Evolutionary conservation across 2,797 vertebrate genomes (phyloP), one percentile per base, ranked within the genome.

Genomic region (Characodon lateralis): DNA sequence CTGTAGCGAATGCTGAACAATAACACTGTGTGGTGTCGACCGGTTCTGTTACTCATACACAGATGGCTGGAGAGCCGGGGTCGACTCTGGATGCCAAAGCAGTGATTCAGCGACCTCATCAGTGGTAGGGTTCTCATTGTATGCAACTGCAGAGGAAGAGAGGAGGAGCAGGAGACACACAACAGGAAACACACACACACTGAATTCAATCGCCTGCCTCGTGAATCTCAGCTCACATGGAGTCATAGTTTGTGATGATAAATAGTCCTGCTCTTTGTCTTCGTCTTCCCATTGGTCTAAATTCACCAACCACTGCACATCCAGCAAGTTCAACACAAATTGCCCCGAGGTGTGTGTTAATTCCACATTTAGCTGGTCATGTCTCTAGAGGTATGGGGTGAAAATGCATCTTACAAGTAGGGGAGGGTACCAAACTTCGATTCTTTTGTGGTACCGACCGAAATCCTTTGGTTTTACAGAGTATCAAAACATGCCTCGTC

Each of bases 141-240:
- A 63, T 73, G 76, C 69, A 16, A 73, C 46, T 22, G 89, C 20
- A 16, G 84, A 88, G 87, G 87, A 90, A 74, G 84, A 87, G 88
- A 78, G 84, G 66, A 41, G 80, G 85, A 84, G 83, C 74, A 71
- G 74, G 68, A 55, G 74, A 50, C 48, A 24, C 13, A 55, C 46
- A 58, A 68, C 53, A 65, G 56, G 59, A n/a, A 53, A 61, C 14
- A 70, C 71, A 24, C 58, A 65, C 22, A 26, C 71, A 75, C 39
- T 73, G 46, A 81, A 76, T 50, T 35, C 72, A 46, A 68, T 71
- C 76, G 83, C 72, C 65, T 74, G 88, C 93, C 91, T 87, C 85
- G 90, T 94, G 92, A 91, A 68, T 72, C 79, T 1, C 72, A 26
- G 74, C 90, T 93, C 93, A 95, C 92, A 76, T 93, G 93, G 82